Evolutionary conservation across 2,888 invertebrate genomes (phyloP), one percentile per base, ranked within the genome.

Genomic region (Philereme transversata): DNA sequence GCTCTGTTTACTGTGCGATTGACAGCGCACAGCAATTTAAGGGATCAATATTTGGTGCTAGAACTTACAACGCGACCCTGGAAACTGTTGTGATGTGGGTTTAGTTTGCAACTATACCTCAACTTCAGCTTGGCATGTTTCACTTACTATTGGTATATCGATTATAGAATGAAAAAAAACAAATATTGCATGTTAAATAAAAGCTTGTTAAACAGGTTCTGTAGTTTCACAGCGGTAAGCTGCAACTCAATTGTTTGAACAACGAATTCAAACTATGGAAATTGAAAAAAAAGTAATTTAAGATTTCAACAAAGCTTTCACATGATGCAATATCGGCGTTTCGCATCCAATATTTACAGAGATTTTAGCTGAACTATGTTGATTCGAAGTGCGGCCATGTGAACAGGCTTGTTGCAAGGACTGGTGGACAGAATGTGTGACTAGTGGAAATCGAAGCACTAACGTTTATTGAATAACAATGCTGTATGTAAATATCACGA

Each of bases 1-100:
- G 68, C 68, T 71, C 72, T 71, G 71, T 73, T 56, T 46, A 66
- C 68, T 51, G 43, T 45, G 48, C 51, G 40, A 53, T 47, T 59
- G 57, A 56, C 50, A 59, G 53, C 41, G 41, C 51, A 33, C 40
- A 65, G 55, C 33, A 58, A 56, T 60, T 58, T 53, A 8, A 46
- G 41, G 45, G 46, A 43, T 57, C 45, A 45, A 50, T 43, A 43
- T 10, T 43, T 45, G 45, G 7, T 22, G 45, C 22, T 22, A 41
- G 41, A 22, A 22, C 22, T 22, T 22, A 22, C 22, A 22, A 3
- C 22, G 22, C 22, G 22, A 22, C 22, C 22, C 22, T 22, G 22
- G 22, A 22, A 22, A 22, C 22, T 22, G 22, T 22, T 22, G 22
- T 22, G 22, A 22, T 22, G 22, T 22, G 22, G 22, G 22, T 22